phyloP scores from a whole-genome alignment of 2,888 invertebrate species.

The Trissonchulus sp. region DNA sequence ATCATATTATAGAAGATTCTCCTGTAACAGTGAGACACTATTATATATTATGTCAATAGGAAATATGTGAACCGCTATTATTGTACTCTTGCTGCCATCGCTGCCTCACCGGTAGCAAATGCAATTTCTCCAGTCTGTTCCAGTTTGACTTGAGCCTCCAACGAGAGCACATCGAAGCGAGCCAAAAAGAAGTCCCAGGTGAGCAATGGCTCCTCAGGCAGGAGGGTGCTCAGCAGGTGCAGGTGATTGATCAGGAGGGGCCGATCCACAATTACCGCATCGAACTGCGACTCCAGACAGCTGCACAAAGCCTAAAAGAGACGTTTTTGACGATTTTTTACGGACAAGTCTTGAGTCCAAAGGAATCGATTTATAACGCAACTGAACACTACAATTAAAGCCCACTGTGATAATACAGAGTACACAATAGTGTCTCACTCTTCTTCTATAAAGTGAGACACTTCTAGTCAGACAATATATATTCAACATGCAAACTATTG shows the following conservation, averaged over 20 bases:
- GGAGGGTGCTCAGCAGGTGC: constrained; percentile 84
- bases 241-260: constrained; percentile 92
- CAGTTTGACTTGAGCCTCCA: constrained; percentile 88
- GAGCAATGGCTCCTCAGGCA: constrained; percentile 79
- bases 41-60: too few species aligned
- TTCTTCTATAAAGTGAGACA: too few species aligned
- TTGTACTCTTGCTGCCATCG: too few species aligned
- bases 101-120: constrained; percentile 70
- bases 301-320: constrained; percentile 68
- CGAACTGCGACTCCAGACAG: constrained; percentile 96
- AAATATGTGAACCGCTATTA: too few species aligned
- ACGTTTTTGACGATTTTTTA: too few species aligned
- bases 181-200: constrained; percentile 97
- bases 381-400: background rate
- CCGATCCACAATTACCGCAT: constrained; percentile 88
- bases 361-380: constrained; percentile 11
- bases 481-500: too few species aligned
- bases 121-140: constrained; percentile 77
- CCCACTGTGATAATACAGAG: constrained; percentile 40
- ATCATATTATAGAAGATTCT: too few species aligned
- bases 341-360: too few species aligned
- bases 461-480: too few species aligned
- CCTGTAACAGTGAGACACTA: too few species aligned
- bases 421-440: too few species aligned
- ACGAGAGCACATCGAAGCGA: constrained; percentile 84